A percentile compares a stretch with the other conserved stretches of the same genome.
phyloP scores from a whole-genome alignment of 2,797 vertebrate species.

The Xenentodon cancila region DNA sequence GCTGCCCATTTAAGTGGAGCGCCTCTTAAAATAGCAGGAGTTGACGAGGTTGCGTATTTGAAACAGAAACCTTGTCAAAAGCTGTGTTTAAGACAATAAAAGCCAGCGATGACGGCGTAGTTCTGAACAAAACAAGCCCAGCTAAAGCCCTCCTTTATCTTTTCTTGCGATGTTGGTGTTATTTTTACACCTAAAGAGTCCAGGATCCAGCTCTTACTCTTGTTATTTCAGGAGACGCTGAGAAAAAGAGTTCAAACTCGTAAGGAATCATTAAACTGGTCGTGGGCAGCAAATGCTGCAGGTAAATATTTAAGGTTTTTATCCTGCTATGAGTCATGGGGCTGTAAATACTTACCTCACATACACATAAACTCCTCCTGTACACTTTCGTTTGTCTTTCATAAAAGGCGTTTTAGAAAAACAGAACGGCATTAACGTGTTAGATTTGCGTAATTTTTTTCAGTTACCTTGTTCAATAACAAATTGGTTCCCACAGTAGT shows the following conservation, averaged over 20 bases:
- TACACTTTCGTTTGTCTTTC: slow-evolving; percentile 10
- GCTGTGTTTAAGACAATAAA: slow-evolving; percentile 71
- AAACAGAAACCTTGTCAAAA: slow-evolving; percentile 78
- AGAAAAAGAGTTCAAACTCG: slow-evolving; percentile 60
- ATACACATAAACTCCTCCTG: slow-evolving; percentile 42
- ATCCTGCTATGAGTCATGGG: slow-evolving; percentile 68
- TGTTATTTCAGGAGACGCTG: slow-evolving; percentile 75
- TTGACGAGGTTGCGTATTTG: slow-evolving; percentile 68
- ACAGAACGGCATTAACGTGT: slow-evolving; percentile 6
- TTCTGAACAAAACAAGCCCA: slow-evolving; percentile 64
- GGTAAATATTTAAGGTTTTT: slow-evolving; percentile 79
- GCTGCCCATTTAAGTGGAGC: slow-evolving; percentile 66
- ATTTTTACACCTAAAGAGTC: slow-evolving; percentile 77
- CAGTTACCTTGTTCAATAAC: neutral
- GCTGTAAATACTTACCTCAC: slow-evolving; percentile 75
- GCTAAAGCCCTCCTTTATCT: slow-evolving; percentile 59
- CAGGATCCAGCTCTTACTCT: slow-evolving; percentile 64
- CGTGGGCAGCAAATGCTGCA: slow-evolving; percentile 73
- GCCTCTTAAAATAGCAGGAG: slow-evolving; percentile 75
- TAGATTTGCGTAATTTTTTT: neutral
- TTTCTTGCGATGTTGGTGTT: slow-evolving; percentile 51
- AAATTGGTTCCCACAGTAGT: neutral
- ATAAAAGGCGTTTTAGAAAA: slow-evolving; percentile 24
- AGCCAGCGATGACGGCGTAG: slow-evolving; percentile 60
- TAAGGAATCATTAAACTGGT: slow-evolving; percentile 77